phyloP scores from a whole-genome alignment of 2,113 vertebrate genomes.

The Cololabis saira region DNA sequence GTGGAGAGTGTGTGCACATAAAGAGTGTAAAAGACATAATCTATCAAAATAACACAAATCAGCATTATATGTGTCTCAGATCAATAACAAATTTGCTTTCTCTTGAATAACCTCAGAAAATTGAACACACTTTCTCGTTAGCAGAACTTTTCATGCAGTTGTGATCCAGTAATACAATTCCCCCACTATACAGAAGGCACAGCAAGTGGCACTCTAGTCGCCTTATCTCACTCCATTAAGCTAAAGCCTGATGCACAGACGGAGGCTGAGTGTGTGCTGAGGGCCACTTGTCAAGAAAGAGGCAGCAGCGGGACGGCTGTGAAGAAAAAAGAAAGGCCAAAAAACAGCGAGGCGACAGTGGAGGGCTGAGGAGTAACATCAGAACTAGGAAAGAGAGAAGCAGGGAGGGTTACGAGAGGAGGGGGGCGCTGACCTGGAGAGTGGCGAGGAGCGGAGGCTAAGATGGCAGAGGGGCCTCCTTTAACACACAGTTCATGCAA shows the following conservation, averaged over 20 bases:
- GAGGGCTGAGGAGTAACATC: conserved; percentile 24
- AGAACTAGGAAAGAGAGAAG: conserved; percentile 38
- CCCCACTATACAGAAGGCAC: conserved; percentile 38
- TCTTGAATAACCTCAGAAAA: not conserved
- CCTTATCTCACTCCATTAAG: conserved; percentile 80
- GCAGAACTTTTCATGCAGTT: conserved; percentile 18
- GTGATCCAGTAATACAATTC: conserved; percentile 25
- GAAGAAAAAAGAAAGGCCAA: conserved; percentile 49
- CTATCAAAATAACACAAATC: not conserved
- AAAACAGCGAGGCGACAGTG: conserved; percentile 41
- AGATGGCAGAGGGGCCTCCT: conserved; percentile 72
- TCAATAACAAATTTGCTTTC: not conserved
- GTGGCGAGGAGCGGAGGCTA: conserved; percentile 64
- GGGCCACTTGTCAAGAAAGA: conserved; percentile 72
- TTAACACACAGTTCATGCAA: conserved; percentile 64
- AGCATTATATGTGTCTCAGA: not conserved
- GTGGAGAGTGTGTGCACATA: too few relatives aligned
- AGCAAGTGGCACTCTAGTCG: conserved; percentile 64
- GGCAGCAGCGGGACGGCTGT: conserved; percentile 52
- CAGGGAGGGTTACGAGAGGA: conserved; percentile 52
- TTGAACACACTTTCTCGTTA: not conserved
- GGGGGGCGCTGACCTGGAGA: conserved; percentile 55
- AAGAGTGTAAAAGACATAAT: too few relatives aligned
- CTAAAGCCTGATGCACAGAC: conserved; percentile 70
- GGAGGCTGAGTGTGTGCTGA: conserved; percentile 72